Conservation (phyloP, 2,113 vertebrate species). For the Ceratotherium simum region DNA sequence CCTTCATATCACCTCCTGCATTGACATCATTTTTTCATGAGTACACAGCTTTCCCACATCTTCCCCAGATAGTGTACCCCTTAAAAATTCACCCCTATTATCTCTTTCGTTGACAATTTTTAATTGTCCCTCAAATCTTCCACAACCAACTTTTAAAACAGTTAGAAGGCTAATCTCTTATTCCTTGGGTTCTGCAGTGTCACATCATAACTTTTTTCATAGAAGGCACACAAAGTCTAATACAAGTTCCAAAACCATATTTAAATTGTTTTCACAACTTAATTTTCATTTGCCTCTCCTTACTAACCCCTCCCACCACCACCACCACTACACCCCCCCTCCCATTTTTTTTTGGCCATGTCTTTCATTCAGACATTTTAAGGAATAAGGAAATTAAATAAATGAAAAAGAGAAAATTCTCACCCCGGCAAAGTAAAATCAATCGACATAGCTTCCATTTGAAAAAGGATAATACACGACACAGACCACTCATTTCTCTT, state of each 20-base stretch:
- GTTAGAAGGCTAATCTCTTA: not conserved
- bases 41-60: not conserved
- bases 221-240: not conserved
- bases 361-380: constrained; percentile 28
- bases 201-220: not conserved
- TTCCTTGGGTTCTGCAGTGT: not conserved
- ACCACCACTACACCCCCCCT: no score
- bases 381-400: constrained; percentile 10
- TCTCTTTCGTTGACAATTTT: not conserved
- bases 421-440: constrained; percentile 20
- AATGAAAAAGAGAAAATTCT: constrained; percentile 40
- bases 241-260: not conserved
- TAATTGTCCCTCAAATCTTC: not conserved
- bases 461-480: not conserved
- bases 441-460: not conserved
- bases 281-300: not conserved
- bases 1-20: not conserved
- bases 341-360: not conserved
- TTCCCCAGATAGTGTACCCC: not conserved
- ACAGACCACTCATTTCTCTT: not conserved
- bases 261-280: not conserved
- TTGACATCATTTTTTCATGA: not conserved
- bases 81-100: constrained; percentile 29
- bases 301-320: not conserved
- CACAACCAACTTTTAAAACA: not conserved